Evolutionary conservation across 2,888 invertebrate genomes (phyloP).

Genomic region (Orthosia gothica): DNA sequence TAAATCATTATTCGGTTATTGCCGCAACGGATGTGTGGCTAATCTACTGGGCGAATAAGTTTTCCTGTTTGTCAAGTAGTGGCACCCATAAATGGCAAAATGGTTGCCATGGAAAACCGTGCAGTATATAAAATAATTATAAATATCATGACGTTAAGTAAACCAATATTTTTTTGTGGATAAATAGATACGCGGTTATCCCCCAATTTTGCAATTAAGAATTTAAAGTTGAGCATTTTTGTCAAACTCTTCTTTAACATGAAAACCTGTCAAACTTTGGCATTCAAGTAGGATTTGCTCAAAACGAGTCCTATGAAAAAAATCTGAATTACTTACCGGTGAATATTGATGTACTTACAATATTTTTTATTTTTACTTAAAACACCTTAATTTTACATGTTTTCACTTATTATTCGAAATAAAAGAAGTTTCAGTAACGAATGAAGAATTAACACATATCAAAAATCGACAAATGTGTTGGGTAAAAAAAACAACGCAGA

Average conservation of each 20-base stretch:
- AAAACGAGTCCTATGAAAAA: not conserved
- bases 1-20: not conserved
- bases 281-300: no score
- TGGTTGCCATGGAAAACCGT: not conserved
- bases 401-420: not conserved
- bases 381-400: not conserved
- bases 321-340: not conserved
- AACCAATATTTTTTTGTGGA: not conserved
- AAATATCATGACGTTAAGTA: no score
- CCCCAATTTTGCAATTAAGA: no score
- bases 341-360: not conserved
- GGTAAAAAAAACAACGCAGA: not conserved
- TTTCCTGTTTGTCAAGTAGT: slow-evolving; percentile 23
- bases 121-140: not conserved
- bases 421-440: not conserved
- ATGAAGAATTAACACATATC: slow-evolving; percentile 4
- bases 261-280: no score
- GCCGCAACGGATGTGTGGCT: not conserved
- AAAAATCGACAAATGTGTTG: not conserved
- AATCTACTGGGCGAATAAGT: slow-evolving; percentile 21
- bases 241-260: no score
- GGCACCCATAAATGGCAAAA: not conserved
- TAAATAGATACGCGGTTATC: not conserved
- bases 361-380: not conserved
- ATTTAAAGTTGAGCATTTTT: no score